These are phyloP conservation scores for Grantiella picta DNA, from an alignment of 2,113 vertebrate genomes.

Conservation along the genomic window DNA sequence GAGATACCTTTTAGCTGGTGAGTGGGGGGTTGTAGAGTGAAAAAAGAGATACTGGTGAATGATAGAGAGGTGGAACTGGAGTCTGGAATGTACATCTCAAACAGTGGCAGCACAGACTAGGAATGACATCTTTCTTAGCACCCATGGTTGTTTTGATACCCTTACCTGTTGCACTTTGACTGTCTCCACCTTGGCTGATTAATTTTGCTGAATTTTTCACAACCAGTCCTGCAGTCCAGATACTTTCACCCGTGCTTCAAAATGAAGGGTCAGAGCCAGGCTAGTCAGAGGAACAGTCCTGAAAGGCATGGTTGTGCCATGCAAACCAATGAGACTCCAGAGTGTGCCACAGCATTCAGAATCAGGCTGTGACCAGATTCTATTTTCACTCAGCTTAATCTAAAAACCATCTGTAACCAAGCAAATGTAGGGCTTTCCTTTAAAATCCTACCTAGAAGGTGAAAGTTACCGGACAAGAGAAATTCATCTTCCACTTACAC, in stretches of 20 bases:
- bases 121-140: background rate
- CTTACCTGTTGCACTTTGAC: background rate
- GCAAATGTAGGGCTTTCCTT: background rate
- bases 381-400: background rate
- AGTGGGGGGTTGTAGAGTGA: fast-evolving
- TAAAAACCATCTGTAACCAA: slow-evolving; percentile 5
- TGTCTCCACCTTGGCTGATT: background rate
- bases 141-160: background rate
- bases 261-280: background rate
- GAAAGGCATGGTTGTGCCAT: background rate
- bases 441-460: background rate
- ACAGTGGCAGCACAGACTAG: background rate
- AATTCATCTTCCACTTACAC: background rate
- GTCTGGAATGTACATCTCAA: background rate
- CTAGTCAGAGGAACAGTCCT: background rate
- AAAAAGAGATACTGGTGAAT: background rate
- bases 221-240: background rate
- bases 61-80: background rate
- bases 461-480: background rate
- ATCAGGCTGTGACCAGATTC: background rate
- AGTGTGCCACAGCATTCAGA: background rate
- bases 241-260: background rate
- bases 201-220: background rate
- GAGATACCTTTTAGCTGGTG: background rate
- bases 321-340: background rate